phyloP scores from a whole-genome alignment of 2,113 vertebrate genomes.

The Tapirus terrestris region DNA sequence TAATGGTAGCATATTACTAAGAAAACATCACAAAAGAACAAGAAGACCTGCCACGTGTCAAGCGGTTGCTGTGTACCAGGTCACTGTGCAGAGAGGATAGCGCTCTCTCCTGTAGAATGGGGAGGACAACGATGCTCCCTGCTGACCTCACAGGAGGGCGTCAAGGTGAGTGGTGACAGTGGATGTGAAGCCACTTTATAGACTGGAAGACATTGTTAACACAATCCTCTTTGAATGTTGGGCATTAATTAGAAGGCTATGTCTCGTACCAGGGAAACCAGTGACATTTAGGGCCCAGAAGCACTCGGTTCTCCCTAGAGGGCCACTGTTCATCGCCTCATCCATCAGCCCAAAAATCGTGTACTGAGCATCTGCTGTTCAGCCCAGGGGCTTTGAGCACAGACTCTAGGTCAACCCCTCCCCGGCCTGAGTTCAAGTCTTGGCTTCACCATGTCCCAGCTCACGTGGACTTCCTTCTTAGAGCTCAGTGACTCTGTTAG shows the following conservation, averaged over 20 bases:
- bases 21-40: background rate
- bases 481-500: background rate
- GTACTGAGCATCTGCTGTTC: background rate
- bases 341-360: background rate
- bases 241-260: background rate
- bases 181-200: background rate
- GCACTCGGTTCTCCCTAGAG: background rate
- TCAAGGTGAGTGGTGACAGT: background rate
- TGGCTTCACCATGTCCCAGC: too few relatives aligned
- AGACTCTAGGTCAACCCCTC: background rate
- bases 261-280: background rate
- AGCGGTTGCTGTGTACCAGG: background rate
- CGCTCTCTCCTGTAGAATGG: background rate
- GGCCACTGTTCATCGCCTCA: background rate
- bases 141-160: background rate
- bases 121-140: background rate
- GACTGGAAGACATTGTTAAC: background rate
- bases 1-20: background rate
- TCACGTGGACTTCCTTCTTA: background rate
- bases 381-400: background rate
- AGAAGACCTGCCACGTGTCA: fast-evolving
- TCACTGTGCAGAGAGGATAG: fast-evolving
- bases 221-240: background rate
- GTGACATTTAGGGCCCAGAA: background rate
- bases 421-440: background rate